phyloP scores from a whole-genome alignment of 2,888 invertebrate species.

The Drosophila colorata region DNA sequence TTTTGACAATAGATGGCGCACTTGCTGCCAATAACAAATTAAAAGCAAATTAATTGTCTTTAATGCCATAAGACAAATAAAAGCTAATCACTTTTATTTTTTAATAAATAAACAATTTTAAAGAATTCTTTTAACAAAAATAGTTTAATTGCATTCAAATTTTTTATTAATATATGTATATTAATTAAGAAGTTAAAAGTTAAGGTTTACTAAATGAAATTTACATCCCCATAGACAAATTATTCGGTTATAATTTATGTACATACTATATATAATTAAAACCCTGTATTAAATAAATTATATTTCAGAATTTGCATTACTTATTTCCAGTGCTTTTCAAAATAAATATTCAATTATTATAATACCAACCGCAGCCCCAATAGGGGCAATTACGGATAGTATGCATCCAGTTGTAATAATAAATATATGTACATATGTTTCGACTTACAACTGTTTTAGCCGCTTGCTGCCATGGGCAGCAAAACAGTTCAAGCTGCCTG shows the following conservation, averaged over 20 bases:
- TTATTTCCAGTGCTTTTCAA: neutral
- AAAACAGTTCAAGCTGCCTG: conserved; percentile 4
- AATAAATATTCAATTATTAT: neutral
- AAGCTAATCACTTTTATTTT: neutral
- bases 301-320: neutral
- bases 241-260: neutral
- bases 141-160: too few species aligned
- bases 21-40: neutral
- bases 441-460: conserved; percentile 25
- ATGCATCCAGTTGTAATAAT: conserved; percentile 5
- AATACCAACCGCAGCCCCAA: neutral
- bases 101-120: too few species aligned
- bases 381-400: neutral
- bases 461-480: neutral
- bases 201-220: neutral
- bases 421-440: conserved; percentile 8
- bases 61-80: neutral
- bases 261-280: neutral
- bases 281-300: neutral
- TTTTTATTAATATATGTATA: too few species aligned
- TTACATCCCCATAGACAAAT: neutral
- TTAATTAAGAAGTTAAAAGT: too few species aligned
- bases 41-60: neutral
- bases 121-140: too few species aligned
- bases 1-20: conserved; percentile 47